Base-by-base conservation (phyloP, 2,888 invertebrate species). In the Pachydiplax longipennis region DNA sequence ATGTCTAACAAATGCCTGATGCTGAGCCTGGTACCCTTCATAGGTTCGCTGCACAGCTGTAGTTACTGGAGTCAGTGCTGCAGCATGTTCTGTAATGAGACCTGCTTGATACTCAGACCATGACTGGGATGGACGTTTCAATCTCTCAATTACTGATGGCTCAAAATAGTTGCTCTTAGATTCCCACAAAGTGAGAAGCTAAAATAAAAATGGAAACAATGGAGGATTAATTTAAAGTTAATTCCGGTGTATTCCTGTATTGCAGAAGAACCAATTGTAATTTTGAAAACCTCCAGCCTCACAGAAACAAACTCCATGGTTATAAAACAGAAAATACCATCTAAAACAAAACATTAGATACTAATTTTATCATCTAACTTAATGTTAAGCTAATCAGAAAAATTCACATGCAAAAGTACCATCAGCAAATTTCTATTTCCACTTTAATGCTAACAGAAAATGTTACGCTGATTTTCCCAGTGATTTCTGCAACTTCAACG, bases 1-100 rank as follows among this genome's bases (percentile, higher is more conserved):
- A 94, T 99, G 99, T 91, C 97, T 96, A 18, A 98, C 97, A 94
- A 99, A 99, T 18, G 99, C 98, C 94, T 98, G 97, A 94, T 99
- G 99, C 93, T 99, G 99, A 80, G 97, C 96, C 94, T 98, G 97
- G 93, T 98, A 98, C 94, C 96, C 96, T 93, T 98, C 97, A 93
- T 98, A 98, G 0, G 97, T 97, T 82, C 96, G 95, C 94, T 98
- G 98, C 8, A 98, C 97, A 92, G 97, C 96, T 92, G 96, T 96
- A 6, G 97, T 96, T 91, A 98, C 96, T 92, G 97, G 96, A 10
- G 97, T 95, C 91, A 98, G 97, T 91, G 97, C 96, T 91, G 96
- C 96, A 8, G 97, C 96, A 95, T 98, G 97, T 92, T 97, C 96
- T 35, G 97, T 96, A 93, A 98, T 96, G 92, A 98, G 95, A 93